phyloP scores from a whole-genome alignment of 2,888 invertebrate species.

The Timandra comae region DNA sequence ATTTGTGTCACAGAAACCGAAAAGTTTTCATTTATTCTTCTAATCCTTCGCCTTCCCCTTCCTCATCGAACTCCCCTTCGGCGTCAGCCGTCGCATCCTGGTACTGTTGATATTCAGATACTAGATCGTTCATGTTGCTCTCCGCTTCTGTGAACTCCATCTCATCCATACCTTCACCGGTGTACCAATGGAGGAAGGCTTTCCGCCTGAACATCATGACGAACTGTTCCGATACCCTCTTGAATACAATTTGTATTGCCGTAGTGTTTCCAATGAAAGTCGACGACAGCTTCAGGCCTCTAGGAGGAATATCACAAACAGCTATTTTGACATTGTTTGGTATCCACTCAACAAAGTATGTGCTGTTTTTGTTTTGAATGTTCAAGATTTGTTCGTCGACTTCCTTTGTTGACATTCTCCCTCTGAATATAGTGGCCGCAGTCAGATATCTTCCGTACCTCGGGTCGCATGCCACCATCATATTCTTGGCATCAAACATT shows the following conservation, averaged over 20 bases:
- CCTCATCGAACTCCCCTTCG: slow-evolving; percentile 89
- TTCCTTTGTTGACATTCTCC: slow-evolving; percentile 96
- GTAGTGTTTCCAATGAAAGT: slow-evolving; percentile 93
- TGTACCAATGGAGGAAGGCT: slow-evolving; percentile 97
- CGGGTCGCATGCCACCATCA: slow-evolving; percentile 97
- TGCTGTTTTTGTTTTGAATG: slow-evolving; percentile 86
- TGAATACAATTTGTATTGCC: slow-evolving; percentile 91
- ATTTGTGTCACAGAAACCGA: too few relatives aligned
- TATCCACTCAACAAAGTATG: slow-evolving; percentile 88
- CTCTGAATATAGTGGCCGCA: slow-evolving; percentile 92
- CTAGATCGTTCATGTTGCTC: slow-evolving; percentile 93
- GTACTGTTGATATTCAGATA: slow-evolving; percentile 94
- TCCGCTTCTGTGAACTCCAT: slow-evolving; percentile 97
- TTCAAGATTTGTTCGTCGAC: slow-evolving; percentile 88
- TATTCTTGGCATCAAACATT: slow-evolving; percentile 96
- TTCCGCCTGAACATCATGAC: slow-evolving; percentile 95
- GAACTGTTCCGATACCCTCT: slow-evolving; percentile 90
- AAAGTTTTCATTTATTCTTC: too few relatives aligned
- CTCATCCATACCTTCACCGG: slow-evolving; percentile 97
- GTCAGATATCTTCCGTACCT: slow-evolving; percentile 92
- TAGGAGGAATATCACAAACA: slow-evolving; percentile 86
- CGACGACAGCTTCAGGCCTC: slow-evolving; percentile 87
- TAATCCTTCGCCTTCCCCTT: too few relatives aligned
- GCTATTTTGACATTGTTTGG: slow-evolving; percentile 88
- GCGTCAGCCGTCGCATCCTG: slow-evolving; percentile 93